Evolutionary conservation across 2,113 vertebrate species (phyloP).

Genomic region (Perognathus longimembris): DNA sequence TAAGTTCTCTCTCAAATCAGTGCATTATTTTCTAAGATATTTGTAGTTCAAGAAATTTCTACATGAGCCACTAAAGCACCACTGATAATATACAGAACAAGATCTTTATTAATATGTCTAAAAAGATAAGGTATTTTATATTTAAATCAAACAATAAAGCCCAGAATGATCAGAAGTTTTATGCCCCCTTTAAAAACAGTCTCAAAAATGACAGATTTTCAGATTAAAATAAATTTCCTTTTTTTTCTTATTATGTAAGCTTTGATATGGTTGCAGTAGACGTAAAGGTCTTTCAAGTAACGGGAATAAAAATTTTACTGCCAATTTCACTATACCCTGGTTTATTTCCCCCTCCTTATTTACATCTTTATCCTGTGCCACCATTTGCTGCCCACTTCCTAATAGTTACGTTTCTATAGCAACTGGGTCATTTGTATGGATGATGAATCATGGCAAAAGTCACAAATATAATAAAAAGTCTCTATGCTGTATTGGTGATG

Average conservation of each 20-base stretch:
- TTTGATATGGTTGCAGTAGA: conserved; percentile 65
- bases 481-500: conserved; percentile 24
- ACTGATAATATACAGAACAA: background rate
- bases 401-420: conserved; percentile 61
- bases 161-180: conserved; percentile 53
- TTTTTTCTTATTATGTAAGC: conserved; percentile 9
- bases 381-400: conserved; percentile 41
- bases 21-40: background rate
- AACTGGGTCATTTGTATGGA: conserved; percentile 66
- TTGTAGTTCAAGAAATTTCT: background rate
- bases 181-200: conserved; percentile 55
- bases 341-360: conserved; percentile 76
- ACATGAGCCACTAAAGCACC: background rate
- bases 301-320: conserved; percentile 73
- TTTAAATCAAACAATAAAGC: conserved; percentile 7
- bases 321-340: background rate
- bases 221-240: background rate
- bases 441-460: conserved; percentile 49
- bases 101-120: background rate
- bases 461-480: conserved; percentile 65
- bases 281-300: conserved; percentile 59
- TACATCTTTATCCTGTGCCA: conserved; percentile 72
- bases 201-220: background rate
- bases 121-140: background rate
- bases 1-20: conserved; percentile 27